Evolutionary conservation across 2,113 vertebrate genomes (phyloP), one percentile per base, ranked within the genome.

Genomic region (Machaerirhynchus nigripectus): DNA sequence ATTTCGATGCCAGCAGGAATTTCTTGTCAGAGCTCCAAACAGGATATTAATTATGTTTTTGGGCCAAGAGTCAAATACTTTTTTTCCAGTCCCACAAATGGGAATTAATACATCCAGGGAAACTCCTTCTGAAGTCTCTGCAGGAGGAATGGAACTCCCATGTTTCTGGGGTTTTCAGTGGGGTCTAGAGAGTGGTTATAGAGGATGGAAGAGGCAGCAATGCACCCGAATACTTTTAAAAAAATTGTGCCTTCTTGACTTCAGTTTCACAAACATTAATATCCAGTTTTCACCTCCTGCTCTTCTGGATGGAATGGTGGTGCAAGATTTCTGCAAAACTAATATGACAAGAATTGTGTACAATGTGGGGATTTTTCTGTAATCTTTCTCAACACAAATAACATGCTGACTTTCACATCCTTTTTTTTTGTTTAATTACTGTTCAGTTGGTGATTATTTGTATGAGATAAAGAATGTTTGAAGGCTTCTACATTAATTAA

Each of bases 401-500:
- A 60, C 67, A 90, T 65, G 63, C 23, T 94, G 52, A 86, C 26
- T 90, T 94, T 82, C 85, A 64, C 39, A 55, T 63, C 14, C 37
- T 30, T 75, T 92, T 87, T 84, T 65, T 79, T 85, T 89, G n/a
- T n/a, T 84, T 68, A 61, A 96, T 95, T 88, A 59, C 74, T 80
- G 30, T 64, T 81, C 90, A 24, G 73, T 93, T 92, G 91, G 87
- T 95, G 74, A 92, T 95, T 96, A 97, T 96, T 96, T 95, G 64
- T 55, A 91, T n/a, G 53, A 91, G 86, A 95, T 95, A 95, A 96
- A 96, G 74, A 87, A 95, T 75, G 59, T 91, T 90, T 80, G 89
- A 94, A 93, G 67, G 74, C n/a, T 95, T 94, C 85, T 75, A 57
- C 59, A 89, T 91, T 97, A 97, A 97, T 96, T 97, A 96, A 95